A percentile compares a stretch with the other conserved stretches of the same genome.
Conservation (phyloP, 2,888 invertebrate species). For the Oligia latruncula region DNA sequence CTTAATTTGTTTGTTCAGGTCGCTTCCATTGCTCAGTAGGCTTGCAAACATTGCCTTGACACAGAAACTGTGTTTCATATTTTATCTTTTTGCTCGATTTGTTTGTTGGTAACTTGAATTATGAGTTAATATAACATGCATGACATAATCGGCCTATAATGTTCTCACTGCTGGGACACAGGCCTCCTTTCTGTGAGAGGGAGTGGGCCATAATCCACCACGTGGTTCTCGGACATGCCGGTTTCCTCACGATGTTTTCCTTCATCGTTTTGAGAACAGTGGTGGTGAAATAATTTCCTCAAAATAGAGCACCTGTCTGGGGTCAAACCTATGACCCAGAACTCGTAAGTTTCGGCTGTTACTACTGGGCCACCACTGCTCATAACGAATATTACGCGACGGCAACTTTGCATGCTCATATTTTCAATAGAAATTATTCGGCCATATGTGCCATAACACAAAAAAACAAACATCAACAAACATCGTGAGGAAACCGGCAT, state of each 20-base stretch:
- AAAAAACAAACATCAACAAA: no score
- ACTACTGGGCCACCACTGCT: background rate
- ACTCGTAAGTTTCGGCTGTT: background rate
- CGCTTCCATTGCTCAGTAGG: conserved; percentile 6
- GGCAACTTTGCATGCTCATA: background rate
- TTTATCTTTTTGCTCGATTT: conserved; percentile 3
- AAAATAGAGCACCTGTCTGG: no score
- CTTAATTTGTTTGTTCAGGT: conserved; percentile 30
- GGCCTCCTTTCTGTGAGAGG: background rate
- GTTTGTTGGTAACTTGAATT: background rate
- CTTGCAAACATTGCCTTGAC: conserved; percentile 22
- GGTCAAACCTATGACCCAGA: background rate
- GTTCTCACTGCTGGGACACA: background rate
- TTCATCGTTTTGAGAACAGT: background rate
- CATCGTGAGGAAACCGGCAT: no score
- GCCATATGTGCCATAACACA: background rate
- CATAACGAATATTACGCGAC: background rate
- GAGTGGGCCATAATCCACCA: background rate
- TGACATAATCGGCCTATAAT: background rate
- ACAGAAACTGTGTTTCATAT: background rate
- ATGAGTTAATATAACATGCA: background rate
- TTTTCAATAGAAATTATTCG: background rate
- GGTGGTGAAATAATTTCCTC: background rate
- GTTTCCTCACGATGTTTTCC: background rate
- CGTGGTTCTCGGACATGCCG: background rate